Evolutionary conservation across 2,113 vertebrate genomes (phyloP).

Genomic region (Bos indicus): DNA sequence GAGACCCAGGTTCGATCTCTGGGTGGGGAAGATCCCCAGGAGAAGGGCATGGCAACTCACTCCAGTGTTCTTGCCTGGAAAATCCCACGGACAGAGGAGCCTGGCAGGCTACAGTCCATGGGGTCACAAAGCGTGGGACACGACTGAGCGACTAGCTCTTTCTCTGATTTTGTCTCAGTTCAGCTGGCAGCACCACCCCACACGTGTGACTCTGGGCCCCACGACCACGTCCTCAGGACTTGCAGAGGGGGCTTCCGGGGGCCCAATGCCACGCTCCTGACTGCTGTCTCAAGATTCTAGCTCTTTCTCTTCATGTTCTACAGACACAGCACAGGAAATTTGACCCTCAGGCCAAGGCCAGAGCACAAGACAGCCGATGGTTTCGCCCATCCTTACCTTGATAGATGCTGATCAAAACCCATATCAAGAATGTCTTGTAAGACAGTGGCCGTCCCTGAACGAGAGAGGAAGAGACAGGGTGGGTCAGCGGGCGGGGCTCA

Average conservation of each 20-base stretch:
- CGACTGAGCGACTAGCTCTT: not conserved
- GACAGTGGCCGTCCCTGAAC: constrained; percentile 92
- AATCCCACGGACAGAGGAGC: not conserved
- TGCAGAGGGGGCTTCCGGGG: rapidly evolving
- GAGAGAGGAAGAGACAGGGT: not conserved
- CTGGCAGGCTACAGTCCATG: rapidly evolving
- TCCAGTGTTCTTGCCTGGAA: not conserved
- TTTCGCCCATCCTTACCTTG: constrained; percentile 87
- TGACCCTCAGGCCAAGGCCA: not conserved
- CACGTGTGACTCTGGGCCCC: rapidly evolving
- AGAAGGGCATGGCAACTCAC: not conserved
- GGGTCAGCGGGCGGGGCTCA: rapidly evolving
- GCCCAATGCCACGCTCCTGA: rapidly evolving
- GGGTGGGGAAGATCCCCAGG: not conserved
- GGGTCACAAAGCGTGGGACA: not conserved
- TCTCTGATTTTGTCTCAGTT: not conserved
- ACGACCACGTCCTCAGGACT: rapidly evolving
- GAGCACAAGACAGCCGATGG: not conserved
- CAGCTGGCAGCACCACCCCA: not conserved
- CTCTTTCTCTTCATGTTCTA: not conserved
- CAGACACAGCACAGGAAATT: not conserved
- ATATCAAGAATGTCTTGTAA: constrained; percentile 97
- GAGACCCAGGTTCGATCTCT: not conserved
- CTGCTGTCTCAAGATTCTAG: not conserved
- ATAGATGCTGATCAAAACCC: constrained; percentile 98